Conservation (phyloP, 2,888 invertebrate species). For the Nineta flava region DNA sequence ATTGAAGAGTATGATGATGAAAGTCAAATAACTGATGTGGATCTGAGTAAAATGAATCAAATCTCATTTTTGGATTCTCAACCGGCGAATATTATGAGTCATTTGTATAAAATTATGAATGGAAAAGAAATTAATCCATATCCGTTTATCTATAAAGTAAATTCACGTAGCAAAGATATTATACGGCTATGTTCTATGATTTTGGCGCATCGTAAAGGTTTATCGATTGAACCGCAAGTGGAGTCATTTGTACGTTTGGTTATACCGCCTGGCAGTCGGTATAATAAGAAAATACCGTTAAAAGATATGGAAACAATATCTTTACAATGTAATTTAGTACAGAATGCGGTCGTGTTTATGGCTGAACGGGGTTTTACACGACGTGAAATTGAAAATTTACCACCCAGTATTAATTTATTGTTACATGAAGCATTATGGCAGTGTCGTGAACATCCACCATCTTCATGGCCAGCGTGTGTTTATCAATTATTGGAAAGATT, state of each 20-base stretch:
- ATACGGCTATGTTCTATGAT: constrained; percentile 44
- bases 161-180: constrained; percentile 52
- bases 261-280: constrained; percentile 23
- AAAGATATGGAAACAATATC: not conserved
- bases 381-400: constrained; percentile 54
- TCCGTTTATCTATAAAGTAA: constrained; percentile 59
- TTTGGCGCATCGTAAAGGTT: constrained; percentile 1
- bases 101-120: constrained; percentile 47
- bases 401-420: constrained; percentile 52
- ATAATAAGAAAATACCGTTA: constrained; percentile 19
- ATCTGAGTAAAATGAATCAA: constrained; percentile 38
- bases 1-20: constrained; percentile 14
- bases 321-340: constrained; percentile 18
- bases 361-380: constrained; percentile 43
- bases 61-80: constrained; percentile 43
- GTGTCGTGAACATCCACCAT: constrained; percentile 53
- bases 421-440: constrained; percentile 51
- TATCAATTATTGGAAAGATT: constrained; percentile 56
- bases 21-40: constrained; percentile 37
- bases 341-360: constrained; percentile 37
- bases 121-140: constrained; percentile 39
- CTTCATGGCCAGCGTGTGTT: constrained; percentile 53
- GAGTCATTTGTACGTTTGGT: constrained; percentile 11
- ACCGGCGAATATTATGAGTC: constrained; percentile 57
- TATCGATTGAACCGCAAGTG: constrained; percentile 2